Base-by-base conservation (phyloP, 2,888 invertebrate species). In the Epiblema foenella region DNA sequence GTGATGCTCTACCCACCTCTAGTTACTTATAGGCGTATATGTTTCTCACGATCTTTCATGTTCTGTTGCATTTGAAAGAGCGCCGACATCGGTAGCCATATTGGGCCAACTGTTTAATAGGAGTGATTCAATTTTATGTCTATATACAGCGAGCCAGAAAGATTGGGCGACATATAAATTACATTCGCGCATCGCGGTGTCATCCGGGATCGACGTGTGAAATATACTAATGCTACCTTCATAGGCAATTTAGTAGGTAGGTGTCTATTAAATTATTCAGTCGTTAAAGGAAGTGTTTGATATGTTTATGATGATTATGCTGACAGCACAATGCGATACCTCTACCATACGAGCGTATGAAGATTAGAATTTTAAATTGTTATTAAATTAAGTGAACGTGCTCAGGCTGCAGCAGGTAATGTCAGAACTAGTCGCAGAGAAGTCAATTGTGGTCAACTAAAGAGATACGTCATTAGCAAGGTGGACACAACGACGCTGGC, bases 211-310 rank as follows among this genome's bases (percentile, higher is more conserved):
- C 75, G 75, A 77, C 86, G 85, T 82, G 85, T 79, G 78, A 81
- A 82, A 85, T 87, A 84, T 89, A 85, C 81, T 86, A 88, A 89
- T 82, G 77, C 78, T 74, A 83, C 81, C 80, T 83, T 80, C 74
- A 77, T 81, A 77, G 79, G 81, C 75, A 78, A 79, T 81, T 77
- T 77, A 79, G 79, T 79, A 68, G 74, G 79, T 79, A 68, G 74
- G 75, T 72, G 70, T 76, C 51, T 39, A 56, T 24, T 62, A 57
- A 37, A 39, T 67, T 57, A 71, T 49, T 42, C 56, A 24, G 57
- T 15, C 60, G 39, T 62, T 57, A 54, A 39, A 68, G 73, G 60
- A 73, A 69, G 73, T 66, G 63, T 39, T 54, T 62, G 67, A 58
- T 75, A 75, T 75, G 69, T 83, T 83, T 84, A 83, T 77, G 83